Base-by-base conservation (phyloP, 2,113 vertebrate genomes). In the Lutjanus erythropterus region DNA sequence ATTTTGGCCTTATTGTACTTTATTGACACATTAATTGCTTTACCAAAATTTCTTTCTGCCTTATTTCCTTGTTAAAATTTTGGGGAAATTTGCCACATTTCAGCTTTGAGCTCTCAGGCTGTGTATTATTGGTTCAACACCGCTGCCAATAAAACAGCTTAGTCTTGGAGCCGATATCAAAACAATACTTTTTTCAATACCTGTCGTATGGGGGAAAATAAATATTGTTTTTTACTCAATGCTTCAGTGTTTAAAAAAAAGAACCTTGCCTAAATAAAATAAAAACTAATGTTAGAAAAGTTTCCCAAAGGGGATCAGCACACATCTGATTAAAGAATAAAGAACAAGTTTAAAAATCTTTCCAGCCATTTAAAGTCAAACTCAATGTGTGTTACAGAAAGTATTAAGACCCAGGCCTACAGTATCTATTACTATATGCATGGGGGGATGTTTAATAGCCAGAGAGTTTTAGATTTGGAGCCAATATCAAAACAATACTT, bases 1-100 rank as follows among this genome's bases (percentile, higher is more conserved):
- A 8, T 66, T 60, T 56, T 29, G 18, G 18, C 49, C 75, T 72
- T 60, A 3, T 55, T 52, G n/a, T 33, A 4, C 55, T 69, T n/a
- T n/a, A 31, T 21, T 49, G 14, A 42, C 21, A 1, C 9, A 52
- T 14, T 70, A 5, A 52, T 39, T 62, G 6, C 23, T 6, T 25
- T 2, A 59, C 31, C 6, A 39, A 6, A 35, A 19, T 27, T n/a
- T 23, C 31, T 37, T 52, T 14, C 58, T 58, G 3, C 11, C 7
- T 65, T 37, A 25, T 42, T 29, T 41, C 7, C 4, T 29, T 58
- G 10, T 16, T 47, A 21, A 58, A 53, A 76, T 19, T n/a, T n/a
- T 5, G 8, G 5, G 2, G 27, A 21, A 62, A 68, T 62, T 50
- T 37, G n/a, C 18, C 18, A 50, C 12, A 19, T 49, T 65, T 47